Percentiles rank a stretch among this genome's conserved stretches.
These are phyloP conservation scores for Corythornis vintsioides DNA, from an alignment of 2,113 vertebrate genomes.

Conservation along the genomic window DNA sequence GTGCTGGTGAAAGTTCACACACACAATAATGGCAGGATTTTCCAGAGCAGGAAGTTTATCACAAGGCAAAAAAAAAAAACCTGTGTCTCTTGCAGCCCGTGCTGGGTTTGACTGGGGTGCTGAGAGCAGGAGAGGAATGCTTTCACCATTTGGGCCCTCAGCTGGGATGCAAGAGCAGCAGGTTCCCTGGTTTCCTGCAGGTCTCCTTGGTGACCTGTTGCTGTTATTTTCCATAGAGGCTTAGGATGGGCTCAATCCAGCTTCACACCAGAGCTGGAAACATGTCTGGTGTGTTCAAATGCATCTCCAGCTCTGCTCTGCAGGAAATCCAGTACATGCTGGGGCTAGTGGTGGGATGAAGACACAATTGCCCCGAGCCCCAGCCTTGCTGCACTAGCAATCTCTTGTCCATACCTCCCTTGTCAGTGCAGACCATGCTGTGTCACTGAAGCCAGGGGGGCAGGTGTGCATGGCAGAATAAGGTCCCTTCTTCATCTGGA, in stretches of 20 bases:
- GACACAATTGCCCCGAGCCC: not conserved
- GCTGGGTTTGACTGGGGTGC: not conserved
- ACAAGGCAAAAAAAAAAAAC: not conserved
- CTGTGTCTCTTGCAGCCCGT: not conserved
- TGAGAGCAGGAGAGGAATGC: not conserved
- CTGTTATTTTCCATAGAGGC: not conserved
- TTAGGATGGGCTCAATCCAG: not conserved
- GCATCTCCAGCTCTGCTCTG: not conserved
- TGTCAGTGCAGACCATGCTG: accelerated
- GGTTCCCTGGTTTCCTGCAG: not conserved
- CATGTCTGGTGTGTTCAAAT: not conserved
- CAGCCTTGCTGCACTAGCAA: accelerated
- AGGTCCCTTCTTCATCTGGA: not conserved
- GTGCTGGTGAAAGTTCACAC: conserved; percentile 21
- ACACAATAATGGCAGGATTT: not conserved
- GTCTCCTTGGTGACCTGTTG: not conserved
- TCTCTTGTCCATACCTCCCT: accelerated
- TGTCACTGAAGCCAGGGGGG: accelerated
- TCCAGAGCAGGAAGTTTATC: not conserved
- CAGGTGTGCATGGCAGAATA: accelerated
- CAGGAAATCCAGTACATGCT: not conserved
- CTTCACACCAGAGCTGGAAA: not conserved
- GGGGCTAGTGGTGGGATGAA: not conserved
- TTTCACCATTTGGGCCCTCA: not conserved
- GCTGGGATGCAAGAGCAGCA: not conserved